Percentiles rank a stretch among this genome's conserved stretches.
Conservation (phyloP, 2,797 vertebrate species). For the Menidia menidia region DNA sequence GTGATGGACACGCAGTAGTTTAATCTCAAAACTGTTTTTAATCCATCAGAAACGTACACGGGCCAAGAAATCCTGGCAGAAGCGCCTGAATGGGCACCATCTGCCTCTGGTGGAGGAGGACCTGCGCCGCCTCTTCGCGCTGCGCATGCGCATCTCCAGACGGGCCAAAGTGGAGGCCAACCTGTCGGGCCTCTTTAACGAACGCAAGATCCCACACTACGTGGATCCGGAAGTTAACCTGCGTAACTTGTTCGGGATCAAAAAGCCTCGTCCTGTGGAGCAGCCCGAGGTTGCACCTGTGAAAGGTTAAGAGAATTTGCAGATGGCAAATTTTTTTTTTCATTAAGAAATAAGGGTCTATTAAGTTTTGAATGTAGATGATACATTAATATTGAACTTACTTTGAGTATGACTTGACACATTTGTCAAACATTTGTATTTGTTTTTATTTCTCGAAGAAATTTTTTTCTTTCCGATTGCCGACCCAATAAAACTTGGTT, state of each 20-base stretch:
- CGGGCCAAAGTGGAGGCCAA: slow-evolving; percentile 80
- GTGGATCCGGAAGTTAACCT: slow-evolving; percentile 85
- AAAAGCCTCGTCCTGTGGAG: slow-evolving; percentile 25
- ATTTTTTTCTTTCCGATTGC: background rate
- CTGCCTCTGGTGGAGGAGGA: slow-evolving; percentile 80
- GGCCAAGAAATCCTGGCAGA: slow-evolving; percentile 81
- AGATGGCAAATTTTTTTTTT: background rate
- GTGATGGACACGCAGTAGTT: background rate
- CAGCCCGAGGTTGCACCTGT: background rate
- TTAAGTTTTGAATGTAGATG: slow-evolving; percentile 44
- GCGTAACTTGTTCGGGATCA: slow-evolving; percentile 76
- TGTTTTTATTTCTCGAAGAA: too few relatives aligned
- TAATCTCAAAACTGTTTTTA: background rate
- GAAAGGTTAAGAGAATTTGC: slow-evolving; percentile 26
- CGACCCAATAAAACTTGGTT: slow-evolving; percentile 73
- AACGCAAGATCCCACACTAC: slow-evolving; percentile 82
- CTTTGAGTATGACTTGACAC: slow-evolving; percentile 6
- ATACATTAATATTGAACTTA: slow-evolving; percentile 37
- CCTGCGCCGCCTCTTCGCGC: slow-evolving; percentile 76
- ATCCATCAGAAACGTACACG: slow-evolving; percentile 55
- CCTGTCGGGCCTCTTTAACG: slow-evolving; percentile 84
- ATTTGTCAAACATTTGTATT: slow-evolving; percentile 12
- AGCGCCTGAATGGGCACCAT: slow-evolving; percentile 71
- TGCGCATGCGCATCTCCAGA: slow-evolving; percentile 78
- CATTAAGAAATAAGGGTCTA: slow-evolving; percentile 8